A percentile compares a stretch with the other conserved stretches of the same genome.
phyloP scores from a whole-genome alignment of 2,113 vertebrate genomes.

The Urocitellus parryii region DNA sequence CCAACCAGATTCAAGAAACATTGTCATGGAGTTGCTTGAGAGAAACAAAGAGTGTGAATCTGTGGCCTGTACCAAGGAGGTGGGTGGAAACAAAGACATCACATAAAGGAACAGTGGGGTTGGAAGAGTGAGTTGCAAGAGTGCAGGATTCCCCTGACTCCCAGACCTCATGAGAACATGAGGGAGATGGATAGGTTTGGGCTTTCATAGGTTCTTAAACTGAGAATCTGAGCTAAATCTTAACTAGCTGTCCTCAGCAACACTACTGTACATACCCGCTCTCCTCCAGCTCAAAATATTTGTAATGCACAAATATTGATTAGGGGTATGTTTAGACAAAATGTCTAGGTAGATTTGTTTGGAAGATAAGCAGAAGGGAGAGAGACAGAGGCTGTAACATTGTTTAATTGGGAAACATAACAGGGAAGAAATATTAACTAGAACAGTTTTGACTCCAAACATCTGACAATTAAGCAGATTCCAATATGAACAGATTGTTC shows the following conservation, averaged over 20 bases:
- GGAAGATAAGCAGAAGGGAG: neutral
- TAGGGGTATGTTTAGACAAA: neutral
- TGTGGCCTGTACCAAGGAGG: neutral
- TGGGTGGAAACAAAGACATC: neutral
- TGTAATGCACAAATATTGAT: neutral
- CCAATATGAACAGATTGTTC: conserved; percentile 67
- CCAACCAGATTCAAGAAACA: neutral
- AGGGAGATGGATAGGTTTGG: neutral
- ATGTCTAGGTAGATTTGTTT: neutral
- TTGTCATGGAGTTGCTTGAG: neutral
- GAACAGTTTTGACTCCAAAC: conserved; percentile 67
- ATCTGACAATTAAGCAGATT: conserved; percentile 66
- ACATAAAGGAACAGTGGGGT: neutral
- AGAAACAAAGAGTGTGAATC: neutral
- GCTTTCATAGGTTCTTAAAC: neutral
- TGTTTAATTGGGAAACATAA: conserved; percentile 39
- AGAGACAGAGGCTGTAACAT: neutral
- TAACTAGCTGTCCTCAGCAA: neutral
- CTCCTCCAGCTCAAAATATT: neutral
- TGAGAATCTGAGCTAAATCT: neutral
- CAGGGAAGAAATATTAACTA: conserved; percentile 56
- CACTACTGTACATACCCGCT: fast-evolving
- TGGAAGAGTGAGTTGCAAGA: neutral
- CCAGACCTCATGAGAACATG: neutral
- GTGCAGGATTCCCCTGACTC: neutral